Percentiles rank a stretch among this genome's conserved stretches.
phyloP scores from a whole-genome alignment of 2,113 vertebrate genomes.

The Pteronura brasiliensis region DNA sequence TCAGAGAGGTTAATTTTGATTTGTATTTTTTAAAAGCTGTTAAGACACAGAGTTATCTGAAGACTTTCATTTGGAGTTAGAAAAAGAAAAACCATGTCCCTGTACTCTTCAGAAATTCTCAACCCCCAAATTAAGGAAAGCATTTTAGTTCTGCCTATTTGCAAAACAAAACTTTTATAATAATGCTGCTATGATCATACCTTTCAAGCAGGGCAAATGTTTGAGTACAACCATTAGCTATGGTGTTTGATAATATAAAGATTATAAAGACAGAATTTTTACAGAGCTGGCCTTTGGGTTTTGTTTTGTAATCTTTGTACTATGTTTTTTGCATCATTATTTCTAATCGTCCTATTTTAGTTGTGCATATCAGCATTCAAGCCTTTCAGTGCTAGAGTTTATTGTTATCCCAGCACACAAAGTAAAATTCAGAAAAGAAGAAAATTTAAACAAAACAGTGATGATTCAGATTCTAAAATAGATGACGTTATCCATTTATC shows the following conservation, averaged over 20 bases:
- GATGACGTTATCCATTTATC: constrained; percentile 80
- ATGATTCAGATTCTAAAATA: constrained; percentile 68
- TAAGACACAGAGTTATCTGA: neutral
- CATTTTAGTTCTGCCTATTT: neutral
- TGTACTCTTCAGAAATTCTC: neutral
- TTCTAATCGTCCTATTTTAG: constrained; percentile 47
- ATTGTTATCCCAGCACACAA: constrained; percentile 34
- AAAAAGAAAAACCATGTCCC: neutral
- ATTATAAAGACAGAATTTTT: constrained; percentile 78
- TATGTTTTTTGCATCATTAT: constrained; percentile 40
- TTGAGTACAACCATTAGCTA: constrained; percentile 73
- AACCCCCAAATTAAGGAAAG: neutral
- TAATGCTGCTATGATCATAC: constrained; percentile 30
- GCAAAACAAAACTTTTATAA: constrained; percentile 61
- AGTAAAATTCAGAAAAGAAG: constrained; percentile 60
- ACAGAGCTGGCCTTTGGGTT: constrained; percentile 35
- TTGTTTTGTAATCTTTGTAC: constrained; percentile 1
- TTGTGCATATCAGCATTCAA: neutral
- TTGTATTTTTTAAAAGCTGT: neutral
- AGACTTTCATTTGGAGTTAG: neutral
- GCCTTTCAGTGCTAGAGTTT: constrained; percentile 52
- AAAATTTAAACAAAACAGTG: constrained; percentile 68
- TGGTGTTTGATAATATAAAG: constrained; percentile 69
- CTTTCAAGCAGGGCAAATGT: constrained; percentile 73
- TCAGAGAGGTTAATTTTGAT: neutral